Evolutionary conservation across 2,888 invertebrate species (phyloP).

Genomic region (Lysandra coridon): DNA sequence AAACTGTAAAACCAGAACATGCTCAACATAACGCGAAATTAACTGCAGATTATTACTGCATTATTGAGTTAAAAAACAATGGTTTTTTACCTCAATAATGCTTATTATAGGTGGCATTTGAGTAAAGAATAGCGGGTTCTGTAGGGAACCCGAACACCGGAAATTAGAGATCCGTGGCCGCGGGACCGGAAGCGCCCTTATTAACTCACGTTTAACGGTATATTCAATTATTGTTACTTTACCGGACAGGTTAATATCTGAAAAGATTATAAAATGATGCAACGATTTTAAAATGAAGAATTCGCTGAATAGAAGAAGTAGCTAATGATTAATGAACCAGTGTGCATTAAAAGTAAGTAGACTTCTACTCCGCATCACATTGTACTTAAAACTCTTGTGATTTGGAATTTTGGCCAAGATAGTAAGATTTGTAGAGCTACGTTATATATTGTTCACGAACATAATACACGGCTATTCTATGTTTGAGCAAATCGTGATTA

Average conservation of each 20-base stretch:
- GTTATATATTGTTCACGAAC: too few relatives aligned
- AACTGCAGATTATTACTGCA: background rate
- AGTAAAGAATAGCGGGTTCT: conserved; percentile 48
- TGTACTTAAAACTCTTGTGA: too few relatives aligned
- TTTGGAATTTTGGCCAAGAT: too few relatives aligned
- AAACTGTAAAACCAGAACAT: background rate
- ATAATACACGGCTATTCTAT: too few relatives aligned
- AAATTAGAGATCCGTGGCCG: conserved; percentile 73
- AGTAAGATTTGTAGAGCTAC: too few relatives aligned
- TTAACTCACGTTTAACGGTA: conserved; percentile 56
- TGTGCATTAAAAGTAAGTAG: too few relatives aligned
- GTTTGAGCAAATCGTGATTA: too few relatives aligned
- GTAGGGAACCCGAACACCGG: conserved; percentile 63
- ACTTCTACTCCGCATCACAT: too few relatives aligned
- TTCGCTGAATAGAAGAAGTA: too few relatives aligned
- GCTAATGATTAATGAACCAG: too few relatives aligned
- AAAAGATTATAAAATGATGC: background rate
- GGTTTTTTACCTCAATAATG: conserved; percentile 5
- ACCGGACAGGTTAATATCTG: conserved; percentile 41
- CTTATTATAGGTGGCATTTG: conserved; percentile 31
- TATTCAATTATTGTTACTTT: conserved; percentile 51
- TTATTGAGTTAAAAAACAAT: background rate
- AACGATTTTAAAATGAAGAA: background rate
- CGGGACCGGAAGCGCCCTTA: conserved; percentile 59
- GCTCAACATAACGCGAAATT: background rate